Percentiles rank a stretch among this genome's conserved stretches.
phyloP scores from a whole-genome alignment of 1,140 invertebrate species.

The Brachionus manjavacas region DNA sequence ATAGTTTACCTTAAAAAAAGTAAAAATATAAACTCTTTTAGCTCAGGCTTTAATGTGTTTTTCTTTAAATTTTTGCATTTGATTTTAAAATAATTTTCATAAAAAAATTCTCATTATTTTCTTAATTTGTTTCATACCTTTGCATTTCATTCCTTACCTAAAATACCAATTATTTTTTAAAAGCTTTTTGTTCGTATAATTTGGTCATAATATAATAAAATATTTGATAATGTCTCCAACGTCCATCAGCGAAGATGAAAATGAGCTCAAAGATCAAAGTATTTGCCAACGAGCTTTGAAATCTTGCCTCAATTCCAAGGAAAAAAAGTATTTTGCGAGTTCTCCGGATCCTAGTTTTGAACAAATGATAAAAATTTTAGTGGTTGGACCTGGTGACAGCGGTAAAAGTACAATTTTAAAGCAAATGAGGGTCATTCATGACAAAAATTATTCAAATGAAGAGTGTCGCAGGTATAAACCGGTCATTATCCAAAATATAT shows the following conservation, averaged over 20 bases:
- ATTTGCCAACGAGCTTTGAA: neutral
- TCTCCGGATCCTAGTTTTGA: neutral
- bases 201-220: neutral
- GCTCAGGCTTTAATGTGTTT: neutral
- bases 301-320: neutral
- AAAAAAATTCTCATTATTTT: neutral
- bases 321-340: neutral
- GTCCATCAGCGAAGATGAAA: neutral
- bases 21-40: neutral
- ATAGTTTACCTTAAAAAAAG: neutral
- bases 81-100: conserved; percentile 7
- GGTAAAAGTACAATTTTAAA: conserved; percentile 99
- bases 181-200: neutral
- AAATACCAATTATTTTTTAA: neutral
- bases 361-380: conserved; percentile 29
- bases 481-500: conserved; percentile 9
- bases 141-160: neutral
- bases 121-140: neutral
- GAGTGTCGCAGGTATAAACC: conserved; percentile 42
- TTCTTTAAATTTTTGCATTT: neutral
- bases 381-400: conserved; percentile 62
- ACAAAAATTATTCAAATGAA: conserved; percentile 93
- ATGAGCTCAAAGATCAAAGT: neutral
- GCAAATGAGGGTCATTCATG: conserved; percentile 99
- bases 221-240: neutral